A percentile compares a stretch with the other conserved stretches of the same genome.
Conservation (phyloP, 1,140 invertebrate species). For the Bombus superbus region DNA sequence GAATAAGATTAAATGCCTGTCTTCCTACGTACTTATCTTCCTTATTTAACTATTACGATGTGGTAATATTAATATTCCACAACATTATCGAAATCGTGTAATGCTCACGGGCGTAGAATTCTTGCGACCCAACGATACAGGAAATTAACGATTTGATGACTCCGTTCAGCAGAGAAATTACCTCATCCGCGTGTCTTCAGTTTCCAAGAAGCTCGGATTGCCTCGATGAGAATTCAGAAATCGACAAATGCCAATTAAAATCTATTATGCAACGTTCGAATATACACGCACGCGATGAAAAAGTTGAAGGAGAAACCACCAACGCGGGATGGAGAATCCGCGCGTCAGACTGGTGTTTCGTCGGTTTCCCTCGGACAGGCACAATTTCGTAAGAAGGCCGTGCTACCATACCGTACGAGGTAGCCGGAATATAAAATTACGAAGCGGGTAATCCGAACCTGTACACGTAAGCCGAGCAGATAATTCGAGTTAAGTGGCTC, state of each 20-base stretch:
- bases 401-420: slow-evolving; percentile 22
- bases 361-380: neutral
- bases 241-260: neutral
- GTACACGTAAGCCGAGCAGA: slow-evolving; percentile 69
- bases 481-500: slow-evolving; percentile 68
- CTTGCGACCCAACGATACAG: neutral
- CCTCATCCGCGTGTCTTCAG: neutral
- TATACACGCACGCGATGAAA: neutral
- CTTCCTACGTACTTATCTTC: too few species aligned
- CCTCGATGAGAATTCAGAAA: neutral
- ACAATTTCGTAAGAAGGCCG: slow-evolving; percentile 30
- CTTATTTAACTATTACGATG: too few species aligned
- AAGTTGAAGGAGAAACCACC: neutral
- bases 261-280: neutral
- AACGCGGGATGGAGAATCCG: neutral
- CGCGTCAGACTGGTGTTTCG: neutral
- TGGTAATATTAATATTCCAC: neutral
- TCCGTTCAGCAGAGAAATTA: neutral
- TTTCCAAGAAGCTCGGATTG: neutral
- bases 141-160: slow-evolving; percentile 3
- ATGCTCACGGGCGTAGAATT: neutral
- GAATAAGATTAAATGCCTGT: too few species aligned
- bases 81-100: neutral
- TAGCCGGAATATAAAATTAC: slow-evolving; percentile 71
- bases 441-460: slow-evolving; percentile 60